Evolutionary conservation across 2,888 invertebrate species (phyloP).

Genomic region (Ectobius pallidus): DNA sequence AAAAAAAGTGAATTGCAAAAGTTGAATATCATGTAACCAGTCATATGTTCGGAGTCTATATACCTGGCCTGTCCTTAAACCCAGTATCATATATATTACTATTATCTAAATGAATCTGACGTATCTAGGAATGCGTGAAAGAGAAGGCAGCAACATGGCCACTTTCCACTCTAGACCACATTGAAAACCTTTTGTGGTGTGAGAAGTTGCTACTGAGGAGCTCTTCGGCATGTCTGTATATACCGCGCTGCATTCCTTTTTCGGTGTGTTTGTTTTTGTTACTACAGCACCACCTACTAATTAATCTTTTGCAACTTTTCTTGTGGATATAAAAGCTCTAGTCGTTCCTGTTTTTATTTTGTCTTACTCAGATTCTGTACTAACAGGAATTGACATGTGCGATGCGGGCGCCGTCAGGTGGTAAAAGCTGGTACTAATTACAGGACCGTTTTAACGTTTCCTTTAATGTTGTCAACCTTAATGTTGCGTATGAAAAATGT

Average conservation of each 20-base stretch:
- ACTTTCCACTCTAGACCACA: not conserved
- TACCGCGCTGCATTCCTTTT: not conserved
- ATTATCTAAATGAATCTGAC: not conserved
- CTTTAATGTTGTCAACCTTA: no score
- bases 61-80: no score
- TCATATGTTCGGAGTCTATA: no score
- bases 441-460: no score
- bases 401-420: no score
- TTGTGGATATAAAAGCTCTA: no score
- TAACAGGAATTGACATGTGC: no score
- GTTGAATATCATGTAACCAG: not conserved
- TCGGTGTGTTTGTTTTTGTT: constrained; percentile 13
- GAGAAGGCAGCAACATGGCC: not conserved
- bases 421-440: no score
- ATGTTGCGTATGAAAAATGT: no score
- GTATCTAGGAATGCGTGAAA: not conserved
- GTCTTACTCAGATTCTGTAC: no score
- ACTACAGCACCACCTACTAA: constrained; percentile 37
- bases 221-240: not conserved
- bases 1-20: no score
- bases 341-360: no score
- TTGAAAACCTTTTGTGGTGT: not conserved
- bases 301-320: constrained; percentile 36
- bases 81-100: not conserved
- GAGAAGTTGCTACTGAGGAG: not conserved